phyloP scores from a whole-genome alignment of 2,113 vertebrate species.

The Notiomystis cincta region DNA sequence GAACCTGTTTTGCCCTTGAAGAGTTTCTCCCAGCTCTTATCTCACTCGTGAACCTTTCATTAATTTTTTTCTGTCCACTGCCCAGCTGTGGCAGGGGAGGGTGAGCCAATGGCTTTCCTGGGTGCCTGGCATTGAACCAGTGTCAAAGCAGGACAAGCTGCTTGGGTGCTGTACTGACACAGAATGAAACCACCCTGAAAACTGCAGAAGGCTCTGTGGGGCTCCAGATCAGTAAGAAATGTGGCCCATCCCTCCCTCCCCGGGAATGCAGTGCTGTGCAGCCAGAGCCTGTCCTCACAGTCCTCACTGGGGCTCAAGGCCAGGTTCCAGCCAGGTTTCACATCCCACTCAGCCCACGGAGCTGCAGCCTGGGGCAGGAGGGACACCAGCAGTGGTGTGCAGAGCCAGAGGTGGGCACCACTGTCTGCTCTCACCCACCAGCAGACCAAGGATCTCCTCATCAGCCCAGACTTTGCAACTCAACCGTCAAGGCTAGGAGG shows the following conservation, averaged over 20 bases:
- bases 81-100: too few species aligned
- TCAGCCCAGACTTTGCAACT: background rate
- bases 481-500: fast-evolving
- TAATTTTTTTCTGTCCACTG: too few species aligned
- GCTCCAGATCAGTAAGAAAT: background rate
- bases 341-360: background rate
- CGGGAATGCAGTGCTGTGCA: background rate
- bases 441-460: background rate
- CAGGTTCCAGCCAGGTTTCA: background rate
- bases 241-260: background rate
- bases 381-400: background rate
- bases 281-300: background rate
- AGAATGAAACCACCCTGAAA: fast-evolving
- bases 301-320: background rate
- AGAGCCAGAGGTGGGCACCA: background rate
- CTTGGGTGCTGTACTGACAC: background rate
- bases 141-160: background rate
- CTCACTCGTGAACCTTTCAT: too few species aligned
- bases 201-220: background rate
- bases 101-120: background rate
- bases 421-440: background rate
- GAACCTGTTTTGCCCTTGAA: too few species aligned
- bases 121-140: background rate
- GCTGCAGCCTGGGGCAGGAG: background rate
- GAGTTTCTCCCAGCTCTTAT: too few species aligned